phyloP scores from a whole-genome alignment of 2,113 vertebrate genomes.

The Bostrychus sinensis region DNA sequence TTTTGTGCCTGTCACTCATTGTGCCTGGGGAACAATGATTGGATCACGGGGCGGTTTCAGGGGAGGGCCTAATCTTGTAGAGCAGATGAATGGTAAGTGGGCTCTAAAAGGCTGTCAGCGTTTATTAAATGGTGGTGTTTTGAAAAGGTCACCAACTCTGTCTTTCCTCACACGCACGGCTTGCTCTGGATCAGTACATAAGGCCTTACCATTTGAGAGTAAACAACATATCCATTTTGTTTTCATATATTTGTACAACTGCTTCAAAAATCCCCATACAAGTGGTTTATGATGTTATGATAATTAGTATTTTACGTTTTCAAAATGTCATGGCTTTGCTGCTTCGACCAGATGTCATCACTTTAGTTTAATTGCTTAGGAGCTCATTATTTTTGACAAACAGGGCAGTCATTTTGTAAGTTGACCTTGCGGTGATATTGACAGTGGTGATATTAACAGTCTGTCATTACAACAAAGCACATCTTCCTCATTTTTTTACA shows the following conservation, averaged over 20 bases:
- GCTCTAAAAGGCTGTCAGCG: slow-evolving; percentile 77
- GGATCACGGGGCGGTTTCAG: slow-evolving; percentile 64
- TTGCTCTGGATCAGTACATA: not conserved
- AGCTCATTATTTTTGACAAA: not conserved
- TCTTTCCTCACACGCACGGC: slow-evolving; percentile 24
- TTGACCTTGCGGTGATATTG: not conserved
- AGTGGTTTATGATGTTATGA: not conserved
- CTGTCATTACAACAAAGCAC: not conserved
- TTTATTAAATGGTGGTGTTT: slow-evolving; percentile 65
- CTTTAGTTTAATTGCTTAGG: not conserved
- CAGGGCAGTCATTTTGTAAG: not conserved
- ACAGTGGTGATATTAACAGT: not conserved
- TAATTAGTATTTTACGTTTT: not conserved
- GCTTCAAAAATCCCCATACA: too few relatives aligned
- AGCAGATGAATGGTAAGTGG: slow-evolving; percentile 72
- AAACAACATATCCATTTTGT: not conserved
- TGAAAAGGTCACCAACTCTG: slow-evolving; percentile 71
- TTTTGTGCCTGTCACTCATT: slow-evolving; percentile 47
- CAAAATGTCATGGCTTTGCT: not conserved
- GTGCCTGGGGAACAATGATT: slow-evolving; percentile 61
- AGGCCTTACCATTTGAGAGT: not conserved
- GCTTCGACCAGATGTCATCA: not conserved
- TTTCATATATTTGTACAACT: too few relatives aligned
- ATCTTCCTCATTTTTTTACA: not conserved
- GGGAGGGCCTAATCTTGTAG: slow-evolving; percentile 56